Conservation (phyloP, 2,113 vertebrate species). For the Diphyllodes magnificus region DNA sequence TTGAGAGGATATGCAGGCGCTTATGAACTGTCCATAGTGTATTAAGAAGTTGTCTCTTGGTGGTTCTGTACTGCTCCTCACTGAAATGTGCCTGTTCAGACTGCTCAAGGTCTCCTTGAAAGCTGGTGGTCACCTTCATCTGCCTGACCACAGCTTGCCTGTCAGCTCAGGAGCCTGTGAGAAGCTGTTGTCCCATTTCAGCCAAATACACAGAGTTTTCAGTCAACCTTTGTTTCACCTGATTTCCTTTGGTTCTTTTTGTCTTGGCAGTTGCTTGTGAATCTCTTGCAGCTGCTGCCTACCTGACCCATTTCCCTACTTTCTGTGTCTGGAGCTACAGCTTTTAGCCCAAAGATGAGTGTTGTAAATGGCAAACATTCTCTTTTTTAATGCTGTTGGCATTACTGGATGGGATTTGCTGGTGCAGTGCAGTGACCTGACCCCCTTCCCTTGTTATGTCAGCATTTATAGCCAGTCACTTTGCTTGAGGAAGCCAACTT, state of each 20-base stretch:
- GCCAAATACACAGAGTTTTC: neutral
- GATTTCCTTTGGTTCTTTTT: neutral
- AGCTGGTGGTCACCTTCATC: neutral
- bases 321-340: neutral
- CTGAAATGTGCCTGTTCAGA: neutral
- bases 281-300: neutral
- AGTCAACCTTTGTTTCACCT: neutral
- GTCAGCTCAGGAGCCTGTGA: neutral
- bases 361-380: neutral
- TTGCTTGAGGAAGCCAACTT: neutral
- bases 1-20: neutral
- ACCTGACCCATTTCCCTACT: neutral
- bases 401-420: neutral
- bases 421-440: neutral
- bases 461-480: neutral
- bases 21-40: neutral
- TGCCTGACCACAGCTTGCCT: neutral
- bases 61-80: neutral
- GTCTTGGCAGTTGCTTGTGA: neutral
- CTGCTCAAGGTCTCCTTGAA: neutral
- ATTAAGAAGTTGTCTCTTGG: neutral
- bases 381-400: neutral
- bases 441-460: neutral
- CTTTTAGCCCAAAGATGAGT: neutral
- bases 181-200: neutral